Conservation (phyloP, 1,140 invertebrate species). For the Leptinotarsa lineolata region DNA sequence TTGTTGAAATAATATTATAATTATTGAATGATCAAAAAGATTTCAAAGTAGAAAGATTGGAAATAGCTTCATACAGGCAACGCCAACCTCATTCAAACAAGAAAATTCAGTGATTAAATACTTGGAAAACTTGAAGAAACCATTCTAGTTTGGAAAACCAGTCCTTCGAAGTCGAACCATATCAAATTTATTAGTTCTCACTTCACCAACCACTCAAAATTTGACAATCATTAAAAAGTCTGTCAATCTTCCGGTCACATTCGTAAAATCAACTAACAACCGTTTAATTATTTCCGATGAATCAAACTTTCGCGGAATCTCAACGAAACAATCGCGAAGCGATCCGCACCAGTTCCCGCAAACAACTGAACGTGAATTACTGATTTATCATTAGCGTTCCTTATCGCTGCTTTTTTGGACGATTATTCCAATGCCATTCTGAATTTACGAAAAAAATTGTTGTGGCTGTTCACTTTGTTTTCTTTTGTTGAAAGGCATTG, state of each 20-base stretch:
- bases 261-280: not conserved
- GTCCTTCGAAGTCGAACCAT: too few relatives aligned
- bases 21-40: too few relatives aligned
- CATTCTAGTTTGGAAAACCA: too few relatives aligned
- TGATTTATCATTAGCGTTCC: slow-evolving; percentile 3
- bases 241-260: not conserved
- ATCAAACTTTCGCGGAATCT: not conserved
- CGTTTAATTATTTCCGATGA: not conserved
- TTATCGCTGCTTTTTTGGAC: not conserved
- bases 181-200: too few relatives aligned
- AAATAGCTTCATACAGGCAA: too few relatives aligned
- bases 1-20: too few relatives aligned
- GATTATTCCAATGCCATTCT: not conserved
- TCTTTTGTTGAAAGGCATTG: not conserved
- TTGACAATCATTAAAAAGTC: too few relatives aligned
- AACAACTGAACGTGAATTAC: slow-evolving; percentile 2
- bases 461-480: not conserved
- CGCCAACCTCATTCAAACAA: too few relatives aligned
- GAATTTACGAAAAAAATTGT: not conserved
- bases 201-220: too few relatives aligned
- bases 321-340: not conserved
- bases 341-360: not conserved
- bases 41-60: too few relatives aligned
- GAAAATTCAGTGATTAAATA: too few relatives aligned
- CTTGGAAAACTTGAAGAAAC: too few relatives aligned